Base-by-base conservation (phyloP, 2,113 vertebrate genomes). In the Clarias batrachus region DNA sequence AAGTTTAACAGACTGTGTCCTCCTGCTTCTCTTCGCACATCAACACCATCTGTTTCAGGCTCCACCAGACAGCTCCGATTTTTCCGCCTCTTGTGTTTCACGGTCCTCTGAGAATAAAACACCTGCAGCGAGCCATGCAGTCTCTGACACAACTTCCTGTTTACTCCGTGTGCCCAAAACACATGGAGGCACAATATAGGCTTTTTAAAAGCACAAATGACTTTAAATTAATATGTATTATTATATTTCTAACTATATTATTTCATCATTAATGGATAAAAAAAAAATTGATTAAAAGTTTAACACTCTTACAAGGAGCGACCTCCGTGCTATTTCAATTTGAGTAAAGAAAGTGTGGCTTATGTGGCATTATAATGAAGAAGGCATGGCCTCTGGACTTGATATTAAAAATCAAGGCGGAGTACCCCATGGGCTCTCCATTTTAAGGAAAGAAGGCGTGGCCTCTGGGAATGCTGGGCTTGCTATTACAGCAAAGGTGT, bases 1-100 rank as follows among this genome's bases (percentile, higher is more conserved):
- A 85, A 85, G 83, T 81, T 89, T 87, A 90, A 84, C 87, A 68
- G 87, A 90, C 85, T 84, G 74, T 89, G 74, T 90, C 89, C 65
- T 85, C 63, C n/a, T 16, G 57, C 78, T 62, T 59, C 81, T 84
- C 89, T 87, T 68, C 33, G 27, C 81, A 81, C 85, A 85, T 84
- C 81, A 85, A 81, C 85, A 84, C 85, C 90, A 91, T 90, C 90
- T 90, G 87, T 84, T 87, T 63, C 60, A 85, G 63, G 19, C 73
- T 86, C 82, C 68, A 84, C 48, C 73, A 87, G 66, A n/a, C 73
- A 70, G 62, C 83, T 89, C 82, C n/a, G 54, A 66, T 73, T 82
- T 76, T 88, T 88, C 76, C 66, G 84, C 82, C 82, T 88, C 87
- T 89, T 62, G 57, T 84, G 65, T 86, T 73, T 86, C 71, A 60